Percentiles rank a stretch among this genome's conserved stretches.
phyloP scores from a whole-genome alignment of 1,140 invertebrate genomes.

The Thalassaphorura encarpata region DNA sequence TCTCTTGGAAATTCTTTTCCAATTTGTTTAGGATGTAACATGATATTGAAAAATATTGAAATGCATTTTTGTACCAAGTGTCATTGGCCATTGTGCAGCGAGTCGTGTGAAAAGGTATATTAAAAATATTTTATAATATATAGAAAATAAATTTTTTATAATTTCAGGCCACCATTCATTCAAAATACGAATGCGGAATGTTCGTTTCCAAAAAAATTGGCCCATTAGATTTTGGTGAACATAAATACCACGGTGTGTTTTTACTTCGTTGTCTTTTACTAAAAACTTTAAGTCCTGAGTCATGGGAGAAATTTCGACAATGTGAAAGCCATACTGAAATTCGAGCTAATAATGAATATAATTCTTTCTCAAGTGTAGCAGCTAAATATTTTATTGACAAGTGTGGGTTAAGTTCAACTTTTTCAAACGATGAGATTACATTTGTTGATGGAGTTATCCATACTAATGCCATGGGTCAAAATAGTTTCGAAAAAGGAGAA shows the following conservation, averaged over 20 bases:
- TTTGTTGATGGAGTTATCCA: slow-evolving; percentile 54
- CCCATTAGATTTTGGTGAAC: not conserved
- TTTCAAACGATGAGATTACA: slow-evolving; percentile 49
- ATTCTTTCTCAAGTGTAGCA: slow-evolving; percentile 40
- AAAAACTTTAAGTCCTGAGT: slow-evolving; percentile 45
- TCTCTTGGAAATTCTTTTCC: slow-evolving; percentile 4
- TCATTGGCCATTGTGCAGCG: slow-evolving; percentile 10
- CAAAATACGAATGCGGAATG: slow-evolving; percentile 6
- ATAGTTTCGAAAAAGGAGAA: not conserved
- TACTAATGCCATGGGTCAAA: slow-evolving; percentile 48
- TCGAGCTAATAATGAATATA: slow-evolving; percentile 42
- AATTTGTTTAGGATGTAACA: slow-evolving; percentile 14
- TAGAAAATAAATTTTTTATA: no score
- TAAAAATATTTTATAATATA: no score
- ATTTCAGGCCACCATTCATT: no score
- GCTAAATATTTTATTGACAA: slow-evolving; percentile 49
- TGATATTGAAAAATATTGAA: slow-evolving; percentile 8
- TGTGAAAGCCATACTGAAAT: slow-evolving; percentile 50
- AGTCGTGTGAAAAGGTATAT: not conserved
- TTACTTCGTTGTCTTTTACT: slow-evolving; percentile 54
- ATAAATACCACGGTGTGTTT: slow-evolving; percentile 39
- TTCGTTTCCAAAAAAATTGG: slow-evolving; percentile 1
- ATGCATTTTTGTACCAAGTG: slow-evolving; percentile 10
- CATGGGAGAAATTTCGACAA: slow-evolving; percentile 49
- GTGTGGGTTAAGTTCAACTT: slow-evolving; percentile 42